A percentile compares a stretch with the other conserved stretches of the same genome.
phyloP scores from a whole-genome alignment of 1,140 invertebrate genomes.

The Stegodyphus dumicola region DNA sequence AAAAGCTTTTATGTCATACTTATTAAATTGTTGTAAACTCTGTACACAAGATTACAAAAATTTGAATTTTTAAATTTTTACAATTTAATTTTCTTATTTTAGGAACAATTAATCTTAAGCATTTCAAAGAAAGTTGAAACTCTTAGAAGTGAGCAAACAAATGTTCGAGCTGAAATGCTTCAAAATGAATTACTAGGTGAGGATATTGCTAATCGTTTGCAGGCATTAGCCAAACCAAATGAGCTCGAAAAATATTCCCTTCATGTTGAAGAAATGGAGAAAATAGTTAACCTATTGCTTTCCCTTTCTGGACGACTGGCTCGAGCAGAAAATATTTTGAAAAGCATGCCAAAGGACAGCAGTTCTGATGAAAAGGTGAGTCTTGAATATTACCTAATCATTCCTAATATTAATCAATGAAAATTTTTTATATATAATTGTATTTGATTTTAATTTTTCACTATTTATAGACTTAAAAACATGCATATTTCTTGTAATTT shows the following conservation, averaged over 20 bases:
- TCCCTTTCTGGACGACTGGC: conserved; percentile 85
- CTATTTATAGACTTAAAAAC: too few species aligned
- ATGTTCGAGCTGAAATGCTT: conserved; percentile 79
- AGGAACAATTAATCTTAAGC: conserved; percentile 84
- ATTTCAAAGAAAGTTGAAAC: conserved; percentile 82
- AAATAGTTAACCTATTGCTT: conserved; percentile 85
- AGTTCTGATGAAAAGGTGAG: conserved; percentile 78
- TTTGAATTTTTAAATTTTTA: too few species aligned
- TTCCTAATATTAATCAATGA: too few species aligned
- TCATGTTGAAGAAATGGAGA: conserved; percentile 89
- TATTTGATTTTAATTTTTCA: too few species aligned
- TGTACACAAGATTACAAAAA: too few species aligned
- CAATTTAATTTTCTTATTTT: conserved; percentile 62
- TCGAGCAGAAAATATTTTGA: conserved; percentile 82
- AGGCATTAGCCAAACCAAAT: conserved; percentile 75
- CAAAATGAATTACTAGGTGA: conserved; percentile 82
- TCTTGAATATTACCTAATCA: not conserved
- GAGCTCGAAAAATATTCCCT: conserved; percentile 86
- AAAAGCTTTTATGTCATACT: too few species aligned
- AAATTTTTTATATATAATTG: too few species aligned
- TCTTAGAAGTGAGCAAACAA: conserved; percentile 79
- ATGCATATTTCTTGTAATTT: too few species aligned
- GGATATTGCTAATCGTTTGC: conserved; percentile 75
- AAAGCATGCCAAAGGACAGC: conserved; percentile 73
- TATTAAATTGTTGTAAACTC: too few species aligned